phyloP scores from a whole-genome alignment of 1,140 invertebrate genomes.

The Apis laboriosa region DNA sequence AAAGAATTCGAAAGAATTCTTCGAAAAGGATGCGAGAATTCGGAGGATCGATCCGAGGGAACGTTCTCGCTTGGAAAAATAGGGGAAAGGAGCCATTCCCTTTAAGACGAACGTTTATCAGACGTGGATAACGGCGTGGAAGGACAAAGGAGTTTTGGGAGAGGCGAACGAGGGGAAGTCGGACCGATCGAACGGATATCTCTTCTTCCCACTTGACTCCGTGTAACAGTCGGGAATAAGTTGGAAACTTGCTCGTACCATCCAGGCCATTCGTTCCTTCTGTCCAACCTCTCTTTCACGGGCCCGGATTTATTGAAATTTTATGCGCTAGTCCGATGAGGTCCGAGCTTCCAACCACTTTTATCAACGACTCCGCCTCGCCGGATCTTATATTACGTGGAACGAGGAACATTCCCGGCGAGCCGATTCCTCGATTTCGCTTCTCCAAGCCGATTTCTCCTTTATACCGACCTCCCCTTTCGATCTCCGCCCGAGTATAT shows the following conservation, averaged over 20 bases:
- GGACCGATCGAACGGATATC: slow-evolving; percentile 27
- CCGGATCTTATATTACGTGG: slow-evolving; percentile 57
- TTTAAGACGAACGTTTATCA: slow-evolving; percentile 13
- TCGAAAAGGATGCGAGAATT: neutral
- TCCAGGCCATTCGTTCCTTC: slow-evolving; percentile 60
- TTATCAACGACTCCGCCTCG: slow-evolving; percentile 59
- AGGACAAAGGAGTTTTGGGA: slow-evolving; percentile 39
- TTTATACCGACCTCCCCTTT: slow-evolving; percentile 31
- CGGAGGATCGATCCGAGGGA: too few relatives aligned
- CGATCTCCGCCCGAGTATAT: slow-evolving; percentile 17
- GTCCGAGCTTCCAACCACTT: slow-evolving; percentile 60
- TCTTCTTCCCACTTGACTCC: slow-evolving; percentile 3
- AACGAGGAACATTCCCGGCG: neutral
- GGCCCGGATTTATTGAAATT: slow-evolving; percentile 69
- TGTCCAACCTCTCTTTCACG: slow-evolving; percentile 32
- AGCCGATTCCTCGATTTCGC: slow-evolving; percentile 45
- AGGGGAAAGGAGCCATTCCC: neutral
- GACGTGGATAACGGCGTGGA: slow-evolving; percentile 36
- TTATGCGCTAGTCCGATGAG: slow-evolving; percentile 68
- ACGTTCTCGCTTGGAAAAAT: too few relatives aligned
- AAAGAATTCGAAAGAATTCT: too few relatives aligned
- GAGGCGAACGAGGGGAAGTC: slow-evolving; percentile 27
- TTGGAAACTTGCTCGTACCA: slow-evolving; percentile 63
- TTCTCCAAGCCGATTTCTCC: slow-evolving; percentile 41
- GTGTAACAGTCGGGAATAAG: slow-evolving; percentile 65